These are phyloP conservation scores for Carpatolechia fugitivella DNA, from an alignment of 2,888 invertebrate species.

Conservation along the genomic window DNA sequence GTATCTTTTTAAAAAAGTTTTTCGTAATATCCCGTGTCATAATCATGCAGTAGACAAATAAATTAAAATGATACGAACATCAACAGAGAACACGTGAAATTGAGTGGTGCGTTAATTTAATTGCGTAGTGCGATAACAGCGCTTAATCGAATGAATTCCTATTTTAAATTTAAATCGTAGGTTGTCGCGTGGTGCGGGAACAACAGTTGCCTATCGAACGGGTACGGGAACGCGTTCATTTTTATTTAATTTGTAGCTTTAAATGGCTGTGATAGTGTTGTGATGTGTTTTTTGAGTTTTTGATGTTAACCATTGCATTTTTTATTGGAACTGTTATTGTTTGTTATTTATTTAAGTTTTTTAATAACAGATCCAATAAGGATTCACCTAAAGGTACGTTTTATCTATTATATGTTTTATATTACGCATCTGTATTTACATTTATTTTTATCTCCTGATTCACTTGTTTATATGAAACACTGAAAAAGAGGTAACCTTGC, in stretches of 20 bases:
- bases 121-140: conserved; percentile 20
- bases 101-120: conserved; percentile 9
- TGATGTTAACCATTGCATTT: conserved; percentile 59
- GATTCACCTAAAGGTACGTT: conserved; percentile 41
- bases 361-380: conserved; percentile 27
- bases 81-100: not conserved
- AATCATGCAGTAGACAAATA: conserved; percentile 26
- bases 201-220: conserved; percentile 49
- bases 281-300: conserved; percentile 56
- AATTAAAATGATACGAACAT: conserved; percentile 23
- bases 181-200: conserved; percentile 32
- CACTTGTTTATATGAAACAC: no score
- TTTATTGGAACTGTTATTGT: conserved; percentile 45
- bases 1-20: conserved; percentile 8
- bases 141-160: conserved; percentile 23
- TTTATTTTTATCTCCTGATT: no score
- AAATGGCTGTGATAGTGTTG: conserved; percentile 52
- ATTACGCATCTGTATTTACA: not conserved
- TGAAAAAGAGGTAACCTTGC: no score
- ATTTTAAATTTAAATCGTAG: conserved; percentile 26
- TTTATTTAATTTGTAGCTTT: conserved; percentile 31
- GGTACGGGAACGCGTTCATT: conserved; percentile 55
- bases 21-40: conserved; percentile 23
- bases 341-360: conserved; percentile 45
- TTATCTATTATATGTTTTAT: conserved; percentile 11